Base-by-base conservation (phyloP, 1,140 invertebrate genomes). In the Drosophila willistoni region DNA sequence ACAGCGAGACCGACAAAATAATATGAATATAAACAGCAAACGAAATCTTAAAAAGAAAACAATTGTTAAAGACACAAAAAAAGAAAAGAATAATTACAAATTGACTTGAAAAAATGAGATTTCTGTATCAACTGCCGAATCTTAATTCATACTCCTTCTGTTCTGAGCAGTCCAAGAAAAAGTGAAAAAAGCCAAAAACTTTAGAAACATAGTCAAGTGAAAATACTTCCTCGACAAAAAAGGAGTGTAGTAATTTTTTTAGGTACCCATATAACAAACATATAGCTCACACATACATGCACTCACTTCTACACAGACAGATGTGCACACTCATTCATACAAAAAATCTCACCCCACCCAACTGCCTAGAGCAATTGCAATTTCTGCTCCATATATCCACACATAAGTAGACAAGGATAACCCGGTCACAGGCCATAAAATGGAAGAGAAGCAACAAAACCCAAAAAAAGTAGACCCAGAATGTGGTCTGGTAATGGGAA, bases 71-170 rank as follows among this genome's bases (percentile, higher is more conserved):
- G 57, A 79, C 29, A 6, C 29, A 29, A 29, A 29, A 25, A 70
- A 57, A 42, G 51, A 78, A 77, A 68, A 75, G 59, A 54, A 33
- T 51, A 68, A 63, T 34, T 17, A 64, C 76, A 44, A 29, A 22
- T 33, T 51, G 44, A 51, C 44, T 69, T 63, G 60, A 73, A 79
- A 83, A 57, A 79, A 79, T 68, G 73, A 90, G 90, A 91, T 91
- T 91, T 91, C 90, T 91, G 90, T 91, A 91, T 91, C 86, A 91
- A 91, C 90, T 89, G 90, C 90, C 90, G 90, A 91, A 91, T 91
- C 90, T 91, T 91, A 91, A 91, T 90, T 91, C 90, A 91, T 91
- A 91, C 90, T 91, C 90, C 90, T 91, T 91, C 90, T 91, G 68
- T 82, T 79, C 84, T 90, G 85, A 89, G 84, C 84, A 89, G 84